These are phyloP conservation scores for Zaprionus capensis DNA, from an alignment of 1,140 invertebrate species.

Conservation along the genomic window DNA sequence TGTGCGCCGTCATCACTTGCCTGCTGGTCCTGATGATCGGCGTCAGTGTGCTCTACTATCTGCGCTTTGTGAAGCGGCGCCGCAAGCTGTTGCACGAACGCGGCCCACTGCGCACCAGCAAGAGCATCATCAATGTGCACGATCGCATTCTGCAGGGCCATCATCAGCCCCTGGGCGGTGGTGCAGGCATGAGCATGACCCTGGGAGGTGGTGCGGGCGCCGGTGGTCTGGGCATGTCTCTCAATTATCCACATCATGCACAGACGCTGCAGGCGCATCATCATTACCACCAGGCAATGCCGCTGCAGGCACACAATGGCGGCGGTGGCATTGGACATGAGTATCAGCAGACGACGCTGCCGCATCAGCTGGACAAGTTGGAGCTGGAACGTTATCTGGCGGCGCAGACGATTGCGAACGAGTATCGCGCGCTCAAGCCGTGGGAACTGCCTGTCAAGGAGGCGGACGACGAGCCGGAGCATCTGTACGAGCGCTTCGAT, in stretches of 20 bases:
- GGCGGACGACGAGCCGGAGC: slow-evolving; percentile 80
- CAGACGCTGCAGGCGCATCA: slow-evolving; percentile 72
- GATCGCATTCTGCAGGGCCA: slow-evolving; percentile 77
- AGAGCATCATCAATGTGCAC: slow-evolving; percentile 81
- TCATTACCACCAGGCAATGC: slow-evolving; percentile 68
- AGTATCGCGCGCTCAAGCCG: slow-evolving; percentile 81
- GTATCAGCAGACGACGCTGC: slow-evolving; percentile 77
- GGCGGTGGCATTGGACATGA: slow-evolving; percentile 48
- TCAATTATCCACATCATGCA: slow-evolving; percentile 74
- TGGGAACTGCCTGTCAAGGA: slow-evolving; percentile 83
- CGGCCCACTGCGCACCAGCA: slow-evolving; percentile 70
- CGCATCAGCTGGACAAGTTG: slow-evolving; percentile 76
- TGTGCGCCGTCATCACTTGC: slow-evolving; percentile 79
- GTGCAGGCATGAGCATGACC: slow-evolving; percentile 71
- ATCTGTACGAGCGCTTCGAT: slow-evolving; percentile 83
- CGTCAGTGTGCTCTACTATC: slow-evolving; percentile 78
- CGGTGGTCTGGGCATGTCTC: slow-evolving; percentile 56
- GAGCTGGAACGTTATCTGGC: slow-evolving; percentile 83
- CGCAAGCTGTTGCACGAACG: slow-evolving; percentile 76
- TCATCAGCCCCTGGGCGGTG: slow-evolving; percentile 64
- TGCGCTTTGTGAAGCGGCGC: slow-evolving; percentile 78
- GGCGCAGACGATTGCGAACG: slow-evolving; percentile 80
- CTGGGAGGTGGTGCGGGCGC: slow-evolving; percentile 44
- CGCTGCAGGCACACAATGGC: slow-evolving; percentile 59
- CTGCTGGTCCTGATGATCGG: slow-evolving; percentile 77